A percentile compares a stretch with the other conserved stretches of the same genome.
These are phyloP conservation scores for Bothrops jararaca DNA, from an alignment of 2,113 vertebrate genomes.

Conservation along the genomic window DNA sequence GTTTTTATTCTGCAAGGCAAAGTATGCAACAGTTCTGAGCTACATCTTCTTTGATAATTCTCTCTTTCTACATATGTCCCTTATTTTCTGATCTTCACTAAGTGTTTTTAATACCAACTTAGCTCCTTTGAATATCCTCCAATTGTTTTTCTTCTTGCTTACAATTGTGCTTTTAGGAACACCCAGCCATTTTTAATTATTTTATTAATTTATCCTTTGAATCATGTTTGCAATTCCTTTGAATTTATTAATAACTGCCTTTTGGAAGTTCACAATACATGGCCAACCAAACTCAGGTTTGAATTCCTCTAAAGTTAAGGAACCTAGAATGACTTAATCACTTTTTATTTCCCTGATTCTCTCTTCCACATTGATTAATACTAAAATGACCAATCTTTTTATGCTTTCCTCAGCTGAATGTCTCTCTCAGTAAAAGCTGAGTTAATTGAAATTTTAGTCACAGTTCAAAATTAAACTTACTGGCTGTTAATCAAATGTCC, in stretches of 20 bases:
- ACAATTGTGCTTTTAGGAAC: not conserved
- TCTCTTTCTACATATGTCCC: not conserved
- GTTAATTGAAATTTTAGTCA: not conserved
- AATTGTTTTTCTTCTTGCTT: not conserved
- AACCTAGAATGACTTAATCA: not conserved
- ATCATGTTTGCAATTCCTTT: not conserved
- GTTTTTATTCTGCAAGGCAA: conserved; percentile 9
- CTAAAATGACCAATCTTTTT: not conserved
- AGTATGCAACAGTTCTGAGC: not conserved
- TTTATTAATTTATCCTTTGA: not conserved
- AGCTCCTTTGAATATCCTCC: not conserved
- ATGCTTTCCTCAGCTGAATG: not conserved
- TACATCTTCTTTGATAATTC: not conserved
- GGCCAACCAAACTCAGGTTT: not conserved
- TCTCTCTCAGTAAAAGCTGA: not conserved
- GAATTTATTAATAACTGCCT: not conserved
- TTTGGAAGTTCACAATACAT: not conserved
- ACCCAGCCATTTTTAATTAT: not conserved
- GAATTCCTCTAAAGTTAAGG: not conserved
- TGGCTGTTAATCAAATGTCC: not conserved
- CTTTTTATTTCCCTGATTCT: not conserved
- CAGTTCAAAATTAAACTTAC: not conserved
- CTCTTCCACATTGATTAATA: not conserved
- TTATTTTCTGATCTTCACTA: not conserved
- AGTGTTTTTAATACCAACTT: not conserved